Conservation (phyloP, 2,888 invertebrate species). For the Cristatella mucedo region DNA sequence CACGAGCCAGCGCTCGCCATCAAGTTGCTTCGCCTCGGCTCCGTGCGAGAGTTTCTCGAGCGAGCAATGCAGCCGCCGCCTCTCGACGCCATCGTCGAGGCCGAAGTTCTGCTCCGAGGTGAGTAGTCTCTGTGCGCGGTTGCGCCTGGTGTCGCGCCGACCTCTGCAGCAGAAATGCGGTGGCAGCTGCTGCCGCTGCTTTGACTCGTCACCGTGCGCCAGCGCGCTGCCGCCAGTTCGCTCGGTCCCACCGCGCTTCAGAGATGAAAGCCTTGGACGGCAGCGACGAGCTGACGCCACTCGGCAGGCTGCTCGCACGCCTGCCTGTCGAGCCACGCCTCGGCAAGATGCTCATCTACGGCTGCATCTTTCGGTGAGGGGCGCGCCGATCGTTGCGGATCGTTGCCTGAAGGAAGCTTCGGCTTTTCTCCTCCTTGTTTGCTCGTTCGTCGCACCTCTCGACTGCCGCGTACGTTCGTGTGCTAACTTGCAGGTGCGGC, state of each 20-base stretch:
- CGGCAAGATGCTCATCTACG: conserved; percentile 90
- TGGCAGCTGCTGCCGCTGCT: too few relatives aligned
- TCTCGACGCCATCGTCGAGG: conserved; percentile 91
- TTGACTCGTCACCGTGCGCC: too few relatives aligned
- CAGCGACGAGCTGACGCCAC: conserved; percentile 72
- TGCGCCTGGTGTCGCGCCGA: too few relatives aligned
- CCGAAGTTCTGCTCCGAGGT: conserved; percentile 57
- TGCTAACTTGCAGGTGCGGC: conserved; percentile 54
- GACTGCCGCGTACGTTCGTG: too few relatives aligned
- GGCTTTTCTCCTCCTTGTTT: too few relatives aligned
- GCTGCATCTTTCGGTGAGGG: conserved; percentile 57
- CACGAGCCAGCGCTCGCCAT: conserved; percentile 84
- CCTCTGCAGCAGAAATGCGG: too few relatives aligned
- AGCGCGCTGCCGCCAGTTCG: too few relatives aligned
- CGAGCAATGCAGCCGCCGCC: conserved; percentile 87
- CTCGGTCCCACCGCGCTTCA: conserved; percentile 31
- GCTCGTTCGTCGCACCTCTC: too few relatives aligned
- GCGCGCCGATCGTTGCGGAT: background rate
- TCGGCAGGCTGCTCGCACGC: conserved; percentile 80
- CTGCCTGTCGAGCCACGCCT: conserved; percentile 86
- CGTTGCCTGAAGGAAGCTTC: too few relatives aligned
- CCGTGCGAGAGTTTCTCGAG: conserved; percentile 81
- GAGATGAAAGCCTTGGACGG: conserved; percentile 81
- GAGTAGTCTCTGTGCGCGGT: too few relatives aligned
- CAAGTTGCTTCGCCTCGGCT: conserved; percentile 71